Evolutionary conservation across 2,888 invertebrate genomes (phyloP).

Genomic region (Eupithecia tripunctaria): DNA sequence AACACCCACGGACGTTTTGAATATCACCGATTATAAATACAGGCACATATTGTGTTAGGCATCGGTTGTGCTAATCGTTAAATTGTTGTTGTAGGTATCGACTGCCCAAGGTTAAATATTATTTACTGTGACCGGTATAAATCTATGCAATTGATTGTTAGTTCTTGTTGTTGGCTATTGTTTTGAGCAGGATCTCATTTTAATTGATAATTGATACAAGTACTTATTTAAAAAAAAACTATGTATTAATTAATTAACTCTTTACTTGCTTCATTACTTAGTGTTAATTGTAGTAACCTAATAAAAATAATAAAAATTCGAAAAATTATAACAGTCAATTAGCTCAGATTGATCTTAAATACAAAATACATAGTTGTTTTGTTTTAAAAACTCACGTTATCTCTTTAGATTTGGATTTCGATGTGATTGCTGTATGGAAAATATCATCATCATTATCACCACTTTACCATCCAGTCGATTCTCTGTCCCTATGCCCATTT

Average conservation of each 20-base stretch:
- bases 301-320: neutral
- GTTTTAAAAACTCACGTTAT: neutral
- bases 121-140: conserved; percentile 36
- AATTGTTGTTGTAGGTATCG: conserved; percentile 44
- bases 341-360: neutral
- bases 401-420: neutral
- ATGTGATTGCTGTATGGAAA: neutral
- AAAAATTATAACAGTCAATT: neutral
- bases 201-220: neutral
- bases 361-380: neutral
- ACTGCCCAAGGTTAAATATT: conserved; percentile 46
- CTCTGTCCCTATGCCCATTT: no score
- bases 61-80: conserved; percentile 43
- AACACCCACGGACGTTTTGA: conserved; percentile 22
- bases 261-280: neutral
- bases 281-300: neutral
- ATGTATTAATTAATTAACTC: no score
- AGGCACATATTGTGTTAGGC: conserved; percentile 33
- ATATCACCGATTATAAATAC: conserved; percentile 25
- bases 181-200: neutral
- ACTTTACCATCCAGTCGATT: neutral
- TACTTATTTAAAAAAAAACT: no score
- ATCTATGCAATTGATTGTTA: conserved; percentile 22
- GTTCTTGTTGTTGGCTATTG: neutral
- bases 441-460: neutral